Evolutionary conservation across 2,888 invertebrate species (phyloP), one percentile per base, ranked within the genome.

Genomic region (Chrysolina oricalcia): DNA sequence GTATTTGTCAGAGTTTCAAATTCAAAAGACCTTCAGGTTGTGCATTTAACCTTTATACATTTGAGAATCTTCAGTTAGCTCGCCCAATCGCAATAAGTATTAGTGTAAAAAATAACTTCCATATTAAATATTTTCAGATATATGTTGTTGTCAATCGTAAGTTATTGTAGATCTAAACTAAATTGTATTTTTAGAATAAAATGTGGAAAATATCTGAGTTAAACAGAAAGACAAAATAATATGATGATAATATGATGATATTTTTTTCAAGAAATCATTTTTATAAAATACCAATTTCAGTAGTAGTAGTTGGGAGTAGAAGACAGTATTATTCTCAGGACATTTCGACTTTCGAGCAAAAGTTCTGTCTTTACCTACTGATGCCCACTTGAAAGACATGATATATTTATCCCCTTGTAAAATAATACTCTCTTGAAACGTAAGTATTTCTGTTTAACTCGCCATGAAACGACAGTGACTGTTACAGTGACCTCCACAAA

Each of bases 71-170:
- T 77, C 76, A 81, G 77, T 66, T 41, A 79, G 77, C 81, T 86
- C 84, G 85, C 86, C 85, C 83, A 81, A 81, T 85, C 84, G 86
- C 85, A 85, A 86, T 85, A 86, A 86, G 85, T 86, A 86, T 86
- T 86, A 85, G 76, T 80, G 75, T 81, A 76, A 56, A 65, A 69
- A 82, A 69, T 67, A 69, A 41, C 63, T 76, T 76, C 70, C 73
- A 73, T 62, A 76, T 35, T 59, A 15, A 48, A 73, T 73, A 66
- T 76, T 70, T 76, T 64, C 66, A 72, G 69, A 69, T 69, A 67
- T 65, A 74, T 67, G 43, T 66, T 70, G 46, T 73, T 62, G 71
- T 83, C 81, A 78, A 80, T 73, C 80, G 77, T 81, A 80, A 81
- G 78, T 81, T 80, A 83, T 65, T 81, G 17, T 82, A 81, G 79